Evolutionary conservation across 2,797 vertebrate genomes (phyloP).

Genomic region (Perodicticus potto): DNA sequence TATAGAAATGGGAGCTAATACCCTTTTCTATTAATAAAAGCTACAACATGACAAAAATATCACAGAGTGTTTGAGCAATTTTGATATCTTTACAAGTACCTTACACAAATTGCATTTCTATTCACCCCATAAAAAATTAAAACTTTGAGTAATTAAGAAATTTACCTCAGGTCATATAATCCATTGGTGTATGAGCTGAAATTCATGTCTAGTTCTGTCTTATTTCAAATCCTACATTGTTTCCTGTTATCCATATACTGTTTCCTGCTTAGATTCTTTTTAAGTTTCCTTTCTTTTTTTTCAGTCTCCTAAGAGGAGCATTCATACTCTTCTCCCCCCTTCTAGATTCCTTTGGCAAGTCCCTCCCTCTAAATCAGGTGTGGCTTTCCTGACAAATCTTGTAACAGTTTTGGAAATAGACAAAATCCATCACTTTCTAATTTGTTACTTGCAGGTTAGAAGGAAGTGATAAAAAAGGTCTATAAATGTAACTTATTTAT

Average conservation of each 20-base stretch:
- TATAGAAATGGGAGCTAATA: background rate
- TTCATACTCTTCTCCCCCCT: background rate
- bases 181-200: background rate
- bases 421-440: background rate
- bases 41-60: background rate
- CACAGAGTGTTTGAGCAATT: background rate
- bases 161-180: background rate
- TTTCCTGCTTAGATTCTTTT: background rate
- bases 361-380: background rate
- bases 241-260: background rate
- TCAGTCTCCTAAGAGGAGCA: background rate
- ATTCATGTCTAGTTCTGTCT: background rate
- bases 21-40: conserved; percentile 28
- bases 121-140: background rate
- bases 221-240: background rate
- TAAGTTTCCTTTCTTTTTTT: background rate
- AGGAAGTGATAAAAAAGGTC: background rate
- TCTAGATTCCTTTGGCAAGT: background rate
- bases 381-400: background rate
- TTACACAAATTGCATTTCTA: background rate
- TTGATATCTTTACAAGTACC: background rate
- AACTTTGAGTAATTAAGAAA: conserved; percentile 12
- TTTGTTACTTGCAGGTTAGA: background rate
- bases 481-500: background rate
- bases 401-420: background rate